Evolutionary conservation across 2,888 invertebrate species (phyloP).

Genomic region (Andrena hattorfiana): DNA sequence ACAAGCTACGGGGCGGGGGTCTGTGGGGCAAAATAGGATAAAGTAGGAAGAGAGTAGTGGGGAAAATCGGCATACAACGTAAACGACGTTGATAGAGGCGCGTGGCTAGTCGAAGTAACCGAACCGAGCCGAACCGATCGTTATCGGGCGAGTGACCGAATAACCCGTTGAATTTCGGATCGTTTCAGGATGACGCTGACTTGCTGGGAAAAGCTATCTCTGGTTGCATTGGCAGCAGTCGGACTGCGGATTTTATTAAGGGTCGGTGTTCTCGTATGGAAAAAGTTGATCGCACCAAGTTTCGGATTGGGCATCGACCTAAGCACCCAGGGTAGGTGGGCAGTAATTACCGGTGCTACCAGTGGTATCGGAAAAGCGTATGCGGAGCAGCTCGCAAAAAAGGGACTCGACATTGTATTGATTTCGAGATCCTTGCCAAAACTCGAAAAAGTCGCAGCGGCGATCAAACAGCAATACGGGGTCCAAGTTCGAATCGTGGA

Average conservation of each 20-base stretch:
- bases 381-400: conserved; percentile 91
- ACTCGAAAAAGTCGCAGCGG: conserved; percentile 89
- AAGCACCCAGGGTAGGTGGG: conserved; percentile 81
- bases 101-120: not conserved
- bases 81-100: not conserved
- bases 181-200: conserved; percentile 79
- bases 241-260: conserved; percentile 78
- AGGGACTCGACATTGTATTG: conserved; percentile 92
- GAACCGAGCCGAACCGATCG: no score
- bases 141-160: no score
- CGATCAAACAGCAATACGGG: conserved; percentile 90
- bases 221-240: conserved; percentile 79
- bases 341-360: conserved; percentile 94
- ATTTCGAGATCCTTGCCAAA: conserved; percentile 92
- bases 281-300: conserved; percentile 79
- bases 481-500: conserved; percentile 92
- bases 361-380: conserved; percentile 96
- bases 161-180: not conserved
- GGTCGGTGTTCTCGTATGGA: conserved; percentile 77
- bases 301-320: conserved; percentile 81
- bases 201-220: conserved; percentile 81
- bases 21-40: not conserved
- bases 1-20: no score
- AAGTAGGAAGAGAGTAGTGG: not conserved
- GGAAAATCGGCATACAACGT: not conserved